Evolutionary conservation across 2,113 vertebrate species (phyloP), one percentile per base, ranked within the genome.

Genomic region (Balaeniceps rex): DNA sequence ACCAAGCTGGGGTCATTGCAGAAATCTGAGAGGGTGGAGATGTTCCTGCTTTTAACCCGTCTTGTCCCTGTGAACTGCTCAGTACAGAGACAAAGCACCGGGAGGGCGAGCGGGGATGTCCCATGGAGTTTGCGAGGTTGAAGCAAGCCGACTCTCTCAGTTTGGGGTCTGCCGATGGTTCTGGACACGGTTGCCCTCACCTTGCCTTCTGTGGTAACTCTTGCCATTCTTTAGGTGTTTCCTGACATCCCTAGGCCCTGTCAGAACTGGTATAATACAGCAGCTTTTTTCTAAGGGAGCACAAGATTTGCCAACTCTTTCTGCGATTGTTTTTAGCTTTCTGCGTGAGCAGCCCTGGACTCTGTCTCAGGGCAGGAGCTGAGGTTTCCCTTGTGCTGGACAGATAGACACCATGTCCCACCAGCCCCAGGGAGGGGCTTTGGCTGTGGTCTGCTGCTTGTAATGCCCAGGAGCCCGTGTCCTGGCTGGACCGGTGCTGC

Each of bases 141-240:
- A n/a, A 38, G 26, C 19, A 42, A 71, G 42, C 46, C 5, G 1
- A 7, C 23, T 61, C 19, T 49, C 57, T 7, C 6, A n/a, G 36
- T 49, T 13, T 23, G 24, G 47, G 47, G 31, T 42, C 69, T 64
- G 34, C 58, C 3, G 4, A 3, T 0, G 0, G 28, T 55, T 65
- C 34, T 17, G 38, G 51, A 34, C 29, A 12, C 2, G 10, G 14
- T 42, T 77, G 54, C 15, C 44, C 31, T 58, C 42, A 24, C 52
- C 52, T 40, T 61, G 36, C 33, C 31, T 71, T 83, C 57, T 16
- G 10, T 44, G 38, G 57, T 23, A 70, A 25, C 40, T 61, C 55
- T n/a, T 63, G 40, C 64, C 31, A 7, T 63, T 69, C 66, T 64
- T 55, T 38, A n/a, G 38, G 57, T 47, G 15, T 49, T 64, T 42